These are phyloP conservation scores for Anser cygnoides DNA, from an alignment of 2,113 vertebrate species.

Conservation along the genomic window DNA sequence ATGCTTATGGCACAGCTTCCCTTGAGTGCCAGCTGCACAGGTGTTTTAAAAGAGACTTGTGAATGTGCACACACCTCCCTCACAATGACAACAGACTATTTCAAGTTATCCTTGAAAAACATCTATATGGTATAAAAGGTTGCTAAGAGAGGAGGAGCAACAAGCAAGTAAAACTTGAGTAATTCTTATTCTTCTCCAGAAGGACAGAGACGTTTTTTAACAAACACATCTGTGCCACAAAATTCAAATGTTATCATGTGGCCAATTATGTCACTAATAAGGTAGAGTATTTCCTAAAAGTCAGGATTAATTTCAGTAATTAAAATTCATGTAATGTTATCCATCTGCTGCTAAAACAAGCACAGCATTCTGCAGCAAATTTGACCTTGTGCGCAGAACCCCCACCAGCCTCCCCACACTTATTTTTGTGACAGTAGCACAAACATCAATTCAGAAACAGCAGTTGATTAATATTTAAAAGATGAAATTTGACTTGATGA, in stretches of 20 bases:
- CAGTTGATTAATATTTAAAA: conserved; percentile 7
- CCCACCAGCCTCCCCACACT: not conserved
- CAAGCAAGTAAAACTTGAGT: not conserved
- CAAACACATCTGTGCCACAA: not conserved
- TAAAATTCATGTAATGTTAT: conserved; percentile 27
- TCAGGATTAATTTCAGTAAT: conserved; percentile 44
- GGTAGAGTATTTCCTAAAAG: conserved; percentile 7
- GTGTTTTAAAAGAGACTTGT: not conserved
- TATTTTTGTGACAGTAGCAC: not conserved
- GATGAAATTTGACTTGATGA: not conserved
- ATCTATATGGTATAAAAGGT: not conserved
- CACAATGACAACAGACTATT: not conserved
- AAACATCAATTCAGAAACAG: not conserved
- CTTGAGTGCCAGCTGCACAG: not conserved
- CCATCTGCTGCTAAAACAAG: conserved; percentile 37
- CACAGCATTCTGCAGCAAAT: not conserved
- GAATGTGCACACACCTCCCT: not conserved
- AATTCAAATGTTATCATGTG: not conserved
- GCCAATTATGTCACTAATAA: not conserved
- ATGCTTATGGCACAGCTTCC: not conserved
- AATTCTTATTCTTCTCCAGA: not conserved
- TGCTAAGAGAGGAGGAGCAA: not conserved
- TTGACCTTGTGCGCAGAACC: conserved; percentile 39
- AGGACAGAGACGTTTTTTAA: conserved; percentile 7
- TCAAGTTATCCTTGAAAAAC: conserved; percentile 7